A percentile compares a stretch with the other conserved stretches of the same genome.
Evolutionary conservation across 2,888 invertebrate genomes (phyloP).

Genomic region (Heliconius ethilla): DNA sequence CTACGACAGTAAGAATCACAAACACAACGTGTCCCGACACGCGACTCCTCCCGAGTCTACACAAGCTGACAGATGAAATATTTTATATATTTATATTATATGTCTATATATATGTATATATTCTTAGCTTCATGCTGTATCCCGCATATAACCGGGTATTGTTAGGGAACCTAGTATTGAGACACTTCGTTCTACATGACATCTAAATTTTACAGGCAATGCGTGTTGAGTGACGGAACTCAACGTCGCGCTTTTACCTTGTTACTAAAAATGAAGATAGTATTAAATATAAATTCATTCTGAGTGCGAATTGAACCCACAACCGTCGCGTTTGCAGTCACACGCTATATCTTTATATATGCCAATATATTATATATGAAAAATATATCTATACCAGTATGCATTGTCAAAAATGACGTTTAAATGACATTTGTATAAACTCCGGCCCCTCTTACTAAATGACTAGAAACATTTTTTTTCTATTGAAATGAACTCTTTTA

Average conservation of each 20-base stretch:
- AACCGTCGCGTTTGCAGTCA: background rate
- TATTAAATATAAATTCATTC: background rate
- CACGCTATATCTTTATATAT: background rate
- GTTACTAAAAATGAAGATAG: no score
- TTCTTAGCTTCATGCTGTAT: background rate
- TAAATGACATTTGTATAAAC: background rate
- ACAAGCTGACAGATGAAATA: slow-evolving; percentile 58
- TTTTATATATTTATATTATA: slow-evolving; percentile 1
- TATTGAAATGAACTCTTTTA: background rate
- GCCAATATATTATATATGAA: background rate
- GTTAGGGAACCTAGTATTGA: background rate
- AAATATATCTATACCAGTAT: background rate
- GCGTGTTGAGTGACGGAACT: background rate
- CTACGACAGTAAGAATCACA: slow-evolving; percentile 83
- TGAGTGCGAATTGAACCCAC: no score
- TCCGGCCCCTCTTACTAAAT: background rate
- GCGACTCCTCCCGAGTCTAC: slow-evolving; percentile 50
- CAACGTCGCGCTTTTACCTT: background rate
- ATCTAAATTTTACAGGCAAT: no score
- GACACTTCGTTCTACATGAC: background rate
- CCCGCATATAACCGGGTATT: no score
- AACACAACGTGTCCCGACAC: slow-evolving; percentile 58
- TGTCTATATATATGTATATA: background rate
- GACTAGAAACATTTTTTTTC: background rate
- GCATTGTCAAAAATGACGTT: background rate